Percentiles rank a stretch among this genome's conserved stretches.
phyloP scores from a whole-genome alignment of 2,888 invertebrate genomes.

The Syrphus vitripennis region DNA sequence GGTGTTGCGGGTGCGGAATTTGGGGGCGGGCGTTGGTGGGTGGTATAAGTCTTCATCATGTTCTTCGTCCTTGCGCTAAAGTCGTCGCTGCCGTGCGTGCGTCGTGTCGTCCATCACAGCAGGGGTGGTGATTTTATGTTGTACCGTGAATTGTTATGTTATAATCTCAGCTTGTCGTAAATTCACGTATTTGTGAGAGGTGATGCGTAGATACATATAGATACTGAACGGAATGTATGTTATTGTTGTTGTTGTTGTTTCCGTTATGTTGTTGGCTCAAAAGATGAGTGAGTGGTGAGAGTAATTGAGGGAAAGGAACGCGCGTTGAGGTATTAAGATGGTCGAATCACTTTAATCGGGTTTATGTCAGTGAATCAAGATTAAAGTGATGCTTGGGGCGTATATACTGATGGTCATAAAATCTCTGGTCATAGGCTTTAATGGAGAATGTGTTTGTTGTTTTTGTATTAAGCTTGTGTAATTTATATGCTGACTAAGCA shows the following conservation, averaged over 20 bases:
- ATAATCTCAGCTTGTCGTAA: conserved; percentile 70
- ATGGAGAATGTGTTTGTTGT: conserved; percentile 46
- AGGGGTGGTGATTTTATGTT: conserved; percentile 63
- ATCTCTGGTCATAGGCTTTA: conserved; percentile 41
- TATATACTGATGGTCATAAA: conserved; percentile 50
- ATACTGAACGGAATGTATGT: not conserved
- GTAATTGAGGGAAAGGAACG: conserved; percentile 57
- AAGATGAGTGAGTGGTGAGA: conserved; percentile 26
- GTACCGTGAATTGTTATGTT: conserved; percentile 69
- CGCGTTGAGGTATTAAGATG: conserved; percentile 24
- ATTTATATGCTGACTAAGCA: not conserved
- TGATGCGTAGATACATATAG: not conserved
- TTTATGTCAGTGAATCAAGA: conserved; percentile 68
- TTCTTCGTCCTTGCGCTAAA: not conserved
- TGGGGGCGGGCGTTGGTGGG: not conserved
- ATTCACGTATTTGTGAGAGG: conserved; percentile 59
- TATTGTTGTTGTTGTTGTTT: not conserved
- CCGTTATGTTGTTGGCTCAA: not conserved
- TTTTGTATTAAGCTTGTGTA: not conserved
- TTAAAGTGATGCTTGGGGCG: conserved; percentile 63
- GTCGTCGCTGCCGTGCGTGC: conserved; percentile 10
- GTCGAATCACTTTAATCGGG: conserved; percentile 61
- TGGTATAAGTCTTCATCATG: not conserved
- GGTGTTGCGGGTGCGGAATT: not conserved
- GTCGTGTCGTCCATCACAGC: conserved; percentile 33